Base-by-base conservation (phyloP, 2,888 invertebrate species). In the Ernsta delagoae region DNA sequence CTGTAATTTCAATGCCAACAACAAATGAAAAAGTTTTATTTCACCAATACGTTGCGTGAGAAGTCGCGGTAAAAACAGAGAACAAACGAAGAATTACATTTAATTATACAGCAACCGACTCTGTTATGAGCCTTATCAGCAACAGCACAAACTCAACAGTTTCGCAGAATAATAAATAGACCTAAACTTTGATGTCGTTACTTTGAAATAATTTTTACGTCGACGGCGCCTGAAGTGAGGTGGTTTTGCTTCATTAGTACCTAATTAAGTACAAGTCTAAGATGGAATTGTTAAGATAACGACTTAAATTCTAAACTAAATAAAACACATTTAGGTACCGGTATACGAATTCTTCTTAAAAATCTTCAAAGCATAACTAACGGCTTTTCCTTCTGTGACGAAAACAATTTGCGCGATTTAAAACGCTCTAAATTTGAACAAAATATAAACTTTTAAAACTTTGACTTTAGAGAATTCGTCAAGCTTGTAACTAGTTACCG, bases 61-160 rank as follows among this genome's bases (percentile, higher is more conserved):
- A 82, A 79, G 74, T 77, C 75, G 83, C 85, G 84, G 86, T 89
- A 87, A 89, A 83, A 84, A 83, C 75, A 83, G 77, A 79, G 75
- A 82, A 75, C 77, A 83, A 78, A 83, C 83, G 81, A 83, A 82
- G 82, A 83, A 87, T 85, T 88, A 87, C 85, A 82, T 89, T 88
- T 90, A 89, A 88, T 89, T 89, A 87, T 83, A 88, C 79, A 60
- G 34, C 60, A 16, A 60, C 39, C 57, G 54, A 62, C 70, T 72
- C 70, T 74, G 70, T 71, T 74, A 73, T 73, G 66, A 70, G 71
- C 63, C 71, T 72, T 75, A 76, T 76, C 75, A 72, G 64, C 57
- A 65, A 64, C 45, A 61, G 56, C 64, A 67, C 54, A 36, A 66
- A 73, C 68, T 71, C 70, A 71, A 75, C 70, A 66, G 69, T 70